phyloP scores from a whole-genome alignment of 2,888 invertebrate genomes.

The Isotomurus palustris region DNA sequence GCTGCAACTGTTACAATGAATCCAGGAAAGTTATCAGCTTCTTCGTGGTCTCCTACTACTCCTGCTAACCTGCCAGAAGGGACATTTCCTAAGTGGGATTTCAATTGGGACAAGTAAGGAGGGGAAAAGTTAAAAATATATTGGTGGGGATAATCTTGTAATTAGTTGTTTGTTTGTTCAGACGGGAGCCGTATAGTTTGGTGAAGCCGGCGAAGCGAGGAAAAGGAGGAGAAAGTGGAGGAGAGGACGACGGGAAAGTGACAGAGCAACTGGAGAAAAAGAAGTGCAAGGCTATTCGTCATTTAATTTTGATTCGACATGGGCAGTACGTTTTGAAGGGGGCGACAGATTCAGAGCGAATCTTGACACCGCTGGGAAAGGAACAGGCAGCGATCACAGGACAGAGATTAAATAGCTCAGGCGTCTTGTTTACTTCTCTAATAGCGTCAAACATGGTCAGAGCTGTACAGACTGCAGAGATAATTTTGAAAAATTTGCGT shows the following conservation, averaged over 20 bases:
- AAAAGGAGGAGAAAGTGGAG: conserved; percentile 9
- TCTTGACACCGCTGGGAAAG: conserved; percentile 72
- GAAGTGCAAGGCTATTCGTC: conserved; percentile 64
- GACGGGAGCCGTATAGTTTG: conserved; percentile 68
- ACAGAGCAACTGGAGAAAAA: conserved; percentile 63
- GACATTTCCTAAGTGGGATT: conserved; percentile 65
- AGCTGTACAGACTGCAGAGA: conserved; percentile 83
- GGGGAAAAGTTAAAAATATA: neutral
- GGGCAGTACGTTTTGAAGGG: conserved; percentile 86
- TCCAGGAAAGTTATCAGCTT: conserved; percentile 24
- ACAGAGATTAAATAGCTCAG: conserved; percentile 65
- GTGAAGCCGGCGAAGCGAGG: conserved; percentile 57
- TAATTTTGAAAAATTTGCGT: conserved; percentile 58
- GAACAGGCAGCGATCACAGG: conserved; percentile 82
- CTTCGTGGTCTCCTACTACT: conserved; percentile 30
- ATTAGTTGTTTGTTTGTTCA: conserved; percentile 48
- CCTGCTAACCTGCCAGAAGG: conserved; percentile 30
- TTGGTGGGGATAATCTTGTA: neutral
- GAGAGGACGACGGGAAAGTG: conserved; percentile 60
- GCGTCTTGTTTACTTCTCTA: conserved; percentile 72
- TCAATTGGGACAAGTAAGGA: conserved; percentile 81
- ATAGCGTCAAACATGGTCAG: conserved; percentile 88
- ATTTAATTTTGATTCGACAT: conserved; percentile 85
- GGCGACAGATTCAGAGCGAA: conserved; percentile 64
- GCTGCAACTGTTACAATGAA: conserved; percentile 23